These are phyloP conservation scores for Lordiphosa mommai DNA, from an alignment of 1,140 invertebrate species.

Conservation along the genomic window DNA sequence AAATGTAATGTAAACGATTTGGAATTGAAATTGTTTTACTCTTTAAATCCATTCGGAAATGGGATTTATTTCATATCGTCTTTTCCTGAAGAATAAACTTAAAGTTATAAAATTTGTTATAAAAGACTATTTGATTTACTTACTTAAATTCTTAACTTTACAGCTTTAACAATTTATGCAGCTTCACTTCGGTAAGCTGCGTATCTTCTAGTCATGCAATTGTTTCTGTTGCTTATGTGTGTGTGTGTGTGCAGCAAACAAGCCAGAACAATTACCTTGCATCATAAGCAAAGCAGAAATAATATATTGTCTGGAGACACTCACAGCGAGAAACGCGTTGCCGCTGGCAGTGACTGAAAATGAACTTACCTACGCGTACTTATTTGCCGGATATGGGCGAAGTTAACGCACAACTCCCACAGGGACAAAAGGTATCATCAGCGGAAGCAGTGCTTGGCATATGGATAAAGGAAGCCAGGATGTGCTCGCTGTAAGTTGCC, in stretches of 20 bases:
- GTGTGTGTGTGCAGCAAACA: not conserved
- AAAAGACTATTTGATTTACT: no score
- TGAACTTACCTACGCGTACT: no score
- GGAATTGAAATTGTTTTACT: no score
- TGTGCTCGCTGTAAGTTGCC: no score
- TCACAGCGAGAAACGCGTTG: constrained; percentile 1
- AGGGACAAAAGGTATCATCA: constrained; percentile 9
- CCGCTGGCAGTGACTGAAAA: not conserved
- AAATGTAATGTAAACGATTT: no score
- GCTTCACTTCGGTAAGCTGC: constrained; percentile 12
- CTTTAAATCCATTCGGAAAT: no score
- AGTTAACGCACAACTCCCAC: constrained; percentile 11
- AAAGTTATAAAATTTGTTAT: no score
- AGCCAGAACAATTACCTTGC: constrained; percentile 20
- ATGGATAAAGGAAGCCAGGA: constrained; percentile 19
- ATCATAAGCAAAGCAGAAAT: constrained; percentile 14
- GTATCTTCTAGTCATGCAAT: not conserved
- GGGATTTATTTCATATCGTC: no score
- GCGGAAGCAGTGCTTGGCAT: constrained; percentile 7
- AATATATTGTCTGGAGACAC: constrained; percentile 23
- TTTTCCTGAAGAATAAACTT: no score
- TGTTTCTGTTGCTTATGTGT: not conserved
- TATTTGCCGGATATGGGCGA: constrained; percentile 12
- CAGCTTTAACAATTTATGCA: constrained; percentile 26
- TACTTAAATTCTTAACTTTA: no score